These are phyloP conservation scores for Balearica regulorum DNA, from an alignment of 2,797 vertebrate genomes.

Conservation along the genomic window DNA sequence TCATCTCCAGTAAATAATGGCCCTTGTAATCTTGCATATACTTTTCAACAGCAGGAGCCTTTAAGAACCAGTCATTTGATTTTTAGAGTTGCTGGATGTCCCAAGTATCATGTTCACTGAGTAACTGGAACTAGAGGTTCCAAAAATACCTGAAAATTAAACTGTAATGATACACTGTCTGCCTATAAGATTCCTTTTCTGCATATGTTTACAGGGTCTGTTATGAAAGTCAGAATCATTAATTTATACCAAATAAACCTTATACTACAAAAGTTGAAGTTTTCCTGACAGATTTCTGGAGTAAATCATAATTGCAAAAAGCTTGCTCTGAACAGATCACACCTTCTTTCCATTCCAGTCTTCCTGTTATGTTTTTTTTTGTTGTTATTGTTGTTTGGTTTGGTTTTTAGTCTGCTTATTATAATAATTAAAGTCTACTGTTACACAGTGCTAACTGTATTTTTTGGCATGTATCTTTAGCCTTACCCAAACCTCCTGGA, in stretches of 20 bases:
- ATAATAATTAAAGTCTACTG: neutral
- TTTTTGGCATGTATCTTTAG: conserved; percentile 69
- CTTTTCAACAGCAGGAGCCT: neutral
- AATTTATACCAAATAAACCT: neutral
- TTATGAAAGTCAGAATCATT: neutral
- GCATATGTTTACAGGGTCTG: neutral
- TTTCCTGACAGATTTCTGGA: neutral
- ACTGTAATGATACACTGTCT: neutral
- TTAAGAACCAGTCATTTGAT: neutral
- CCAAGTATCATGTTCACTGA: neutral
- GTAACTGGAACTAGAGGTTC: neutral
- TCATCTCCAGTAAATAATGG: neutral
- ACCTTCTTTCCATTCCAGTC: neutral
- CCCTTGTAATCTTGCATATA: neutral
- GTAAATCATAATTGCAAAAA: neutral
- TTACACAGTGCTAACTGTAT: neutral
- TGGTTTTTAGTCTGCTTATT: neutral
- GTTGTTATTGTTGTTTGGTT: neutral
- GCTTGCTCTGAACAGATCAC: neutral
- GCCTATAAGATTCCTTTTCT: neutral
- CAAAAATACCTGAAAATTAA: neutral
- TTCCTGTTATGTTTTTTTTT: neutral
- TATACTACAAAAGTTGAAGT: neutral
- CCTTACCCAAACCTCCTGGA: conserved; percentile 94
- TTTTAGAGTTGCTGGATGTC: neutral